These are phyloP conservation scores for Capitulum mitella DNA, from an alignment of 2,888 invertebrate species.

Conservation along the genomic window DNA sequence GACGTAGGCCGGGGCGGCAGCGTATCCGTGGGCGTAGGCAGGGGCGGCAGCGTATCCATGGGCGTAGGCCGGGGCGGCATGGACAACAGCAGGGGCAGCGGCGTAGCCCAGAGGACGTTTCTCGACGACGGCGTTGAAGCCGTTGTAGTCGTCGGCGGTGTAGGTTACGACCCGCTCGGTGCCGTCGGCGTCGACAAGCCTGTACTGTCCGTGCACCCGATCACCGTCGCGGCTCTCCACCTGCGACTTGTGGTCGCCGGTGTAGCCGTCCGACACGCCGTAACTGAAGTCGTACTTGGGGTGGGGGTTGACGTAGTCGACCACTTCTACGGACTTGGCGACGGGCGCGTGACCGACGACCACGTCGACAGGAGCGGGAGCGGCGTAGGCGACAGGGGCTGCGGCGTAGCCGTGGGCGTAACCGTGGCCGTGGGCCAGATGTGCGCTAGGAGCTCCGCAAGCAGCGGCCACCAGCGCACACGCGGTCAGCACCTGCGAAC, in stretches of 20 bases:
- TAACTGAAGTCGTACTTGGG: constrained; percentile 27
- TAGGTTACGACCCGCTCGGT: constrained; percentile 32
- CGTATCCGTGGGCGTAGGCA: not conserved
- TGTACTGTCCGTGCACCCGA: constrained; percentile 25
- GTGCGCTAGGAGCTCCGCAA: constrained; percentile 11
- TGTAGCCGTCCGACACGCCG: constrained; percentile 27
- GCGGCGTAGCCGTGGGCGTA: not conserved
- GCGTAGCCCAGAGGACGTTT: constrained; percentile 36
- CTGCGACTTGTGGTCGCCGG: constrained; percentile 27
- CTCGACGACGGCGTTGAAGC: constrained; percentile 37
- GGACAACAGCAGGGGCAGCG: constrained; percentile 21
- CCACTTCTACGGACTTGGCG: not conserved
- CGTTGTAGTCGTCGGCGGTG: constrained; percentile 34
- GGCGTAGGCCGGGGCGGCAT: too few species aligned
- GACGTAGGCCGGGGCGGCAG: not conserved
- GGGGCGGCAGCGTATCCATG: not conserved
- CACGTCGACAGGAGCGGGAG: not conserved
- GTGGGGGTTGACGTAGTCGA: constrained; percentile 22
- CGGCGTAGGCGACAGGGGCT: not conserved
- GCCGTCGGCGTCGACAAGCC: constrained; percentile 27
- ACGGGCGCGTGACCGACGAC: constrained; percentile 4
- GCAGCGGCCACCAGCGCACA: constrained; percentile 6
- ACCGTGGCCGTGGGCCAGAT: not conserved
- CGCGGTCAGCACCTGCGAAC: not conserved
- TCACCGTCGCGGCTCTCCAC: constrained; percentile 27